phyloP scores from a whole-genome alignment of 2,797 vertebrate genomes.

The Gastrophryne carolinensis region DNA sequence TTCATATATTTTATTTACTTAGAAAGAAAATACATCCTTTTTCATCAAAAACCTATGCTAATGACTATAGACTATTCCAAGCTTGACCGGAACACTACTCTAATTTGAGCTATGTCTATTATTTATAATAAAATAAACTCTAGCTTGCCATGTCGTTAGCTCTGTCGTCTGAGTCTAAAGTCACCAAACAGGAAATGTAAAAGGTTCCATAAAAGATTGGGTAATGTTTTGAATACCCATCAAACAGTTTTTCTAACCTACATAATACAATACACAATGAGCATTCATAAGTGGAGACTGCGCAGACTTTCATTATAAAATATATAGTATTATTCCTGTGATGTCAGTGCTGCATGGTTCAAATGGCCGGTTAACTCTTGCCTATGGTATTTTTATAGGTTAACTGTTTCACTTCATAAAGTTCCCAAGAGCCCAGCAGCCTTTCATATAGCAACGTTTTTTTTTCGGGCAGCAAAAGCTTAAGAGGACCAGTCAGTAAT shows the following conservation, averaged over 20 bases:
- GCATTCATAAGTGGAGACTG: conserved; percentile 18
- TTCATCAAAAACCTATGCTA: not conserved
- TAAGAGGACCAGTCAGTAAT: conserved; percentile 37
- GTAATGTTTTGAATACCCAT: conserved; percentile 32
- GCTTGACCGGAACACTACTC: not conserved
- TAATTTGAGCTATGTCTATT: not conserved
- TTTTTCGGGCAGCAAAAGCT: conserved; percentile 42
- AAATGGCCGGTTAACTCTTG: conserved; percentile 34
- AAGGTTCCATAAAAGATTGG: conserved; percentile 31
- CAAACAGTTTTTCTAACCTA: conserved; percentile 39
- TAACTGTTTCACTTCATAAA: conserved; percentile 1
- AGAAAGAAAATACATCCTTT: too few species aligned
- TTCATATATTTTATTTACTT: too few species aligned
- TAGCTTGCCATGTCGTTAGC: not conserved
- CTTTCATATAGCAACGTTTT: not conserved
- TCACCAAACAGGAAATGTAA: conserved; percentile 42
- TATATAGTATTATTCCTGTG: conserved; percentile 16
- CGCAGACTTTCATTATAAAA: conserved; percentile 18
- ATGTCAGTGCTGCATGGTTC: conserved; percentile 21
- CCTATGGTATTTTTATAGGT: conserved; percentile 22
- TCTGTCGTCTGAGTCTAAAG: conserved; percentile 24
- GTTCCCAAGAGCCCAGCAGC: not conserved
- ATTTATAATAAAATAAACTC: not conserved
- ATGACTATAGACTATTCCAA: not conserved
- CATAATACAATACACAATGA: conserved; percentile 32